Evolutionary conservation across 2,113 vertebrate species (phyloP).

Genomic region (Nycticryphes semicollaris): DNA sequence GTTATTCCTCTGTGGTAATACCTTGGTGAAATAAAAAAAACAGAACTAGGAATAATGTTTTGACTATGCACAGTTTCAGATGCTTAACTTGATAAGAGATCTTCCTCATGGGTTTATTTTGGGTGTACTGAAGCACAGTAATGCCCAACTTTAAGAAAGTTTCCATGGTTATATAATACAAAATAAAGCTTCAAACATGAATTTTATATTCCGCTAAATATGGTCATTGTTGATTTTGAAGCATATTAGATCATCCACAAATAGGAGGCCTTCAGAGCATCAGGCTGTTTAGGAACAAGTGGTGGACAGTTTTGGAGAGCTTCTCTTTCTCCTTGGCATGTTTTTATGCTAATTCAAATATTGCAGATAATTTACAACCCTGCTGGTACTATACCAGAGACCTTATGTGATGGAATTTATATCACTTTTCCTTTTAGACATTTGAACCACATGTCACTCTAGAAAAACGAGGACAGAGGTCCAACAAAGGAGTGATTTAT

Average conservation of each 20-base stretch:
- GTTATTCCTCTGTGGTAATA: not conserved
- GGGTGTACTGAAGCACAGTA: not conserved
- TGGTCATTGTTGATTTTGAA: not conserved
- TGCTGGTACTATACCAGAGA: not conserved
- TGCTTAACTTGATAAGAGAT: not conserved
- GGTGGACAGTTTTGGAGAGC: not conserved
- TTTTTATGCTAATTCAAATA: slow-evolving; percentile 2
- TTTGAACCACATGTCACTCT: slow-evolving; percentile 65
- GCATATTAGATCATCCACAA: not conserved
- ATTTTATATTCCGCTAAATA: not conserved
- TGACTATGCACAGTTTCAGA: not conserved
- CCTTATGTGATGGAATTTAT: slow-evolving; percentile 27
- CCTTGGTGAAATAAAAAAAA: not conserved
- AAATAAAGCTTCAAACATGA: not conserved
- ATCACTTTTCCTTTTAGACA: slow-evolving; percentile 65
- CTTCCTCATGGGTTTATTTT: not conserved
- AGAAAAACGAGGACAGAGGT: slow-evolving; percentile 50
- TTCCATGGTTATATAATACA: not conserved
- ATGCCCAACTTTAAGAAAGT: not conserved
- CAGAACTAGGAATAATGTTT: not conserved
- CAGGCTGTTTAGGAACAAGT: not conserved
- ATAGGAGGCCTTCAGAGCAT: not conserved
- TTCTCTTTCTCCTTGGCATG: not conserved
- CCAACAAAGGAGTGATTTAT: slow-evolving; percentile 63
- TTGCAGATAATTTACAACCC: slow-evolving; percentile 23